phyloP scores from a whole-genome alignment of 1,140 invertebrate genomes.

The Parapsyche elsis region DNA sequence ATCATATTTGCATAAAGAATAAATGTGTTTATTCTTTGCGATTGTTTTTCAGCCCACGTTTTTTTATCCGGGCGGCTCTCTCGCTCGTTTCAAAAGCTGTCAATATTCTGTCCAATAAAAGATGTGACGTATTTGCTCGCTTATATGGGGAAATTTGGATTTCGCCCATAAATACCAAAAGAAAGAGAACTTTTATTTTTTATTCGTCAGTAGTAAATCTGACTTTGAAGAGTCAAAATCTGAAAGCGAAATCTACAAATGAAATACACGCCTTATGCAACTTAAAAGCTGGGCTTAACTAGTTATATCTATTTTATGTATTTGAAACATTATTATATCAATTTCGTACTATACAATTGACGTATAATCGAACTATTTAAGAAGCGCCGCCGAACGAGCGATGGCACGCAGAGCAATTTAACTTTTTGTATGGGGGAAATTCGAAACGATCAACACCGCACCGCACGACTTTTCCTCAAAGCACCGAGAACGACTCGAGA shows the following conservation, averaged over 20 bases:
- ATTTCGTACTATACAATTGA: too few species aligned
- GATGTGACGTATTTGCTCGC: neutral
- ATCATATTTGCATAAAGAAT: neutral
- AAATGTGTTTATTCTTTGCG: neutral
- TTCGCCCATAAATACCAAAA: neutral
- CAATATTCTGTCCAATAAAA: constrained; percentile 31
- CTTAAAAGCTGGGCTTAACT: neutral
- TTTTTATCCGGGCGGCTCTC: neutral
- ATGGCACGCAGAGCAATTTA: too few species aligned
- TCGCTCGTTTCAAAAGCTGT: neutral
- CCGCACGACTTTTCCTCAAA: too few species aligned
- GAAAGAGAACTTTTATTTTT: neutral
- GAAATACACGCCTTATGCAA: neutral
- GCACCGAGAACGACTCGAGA: too few species aligned
- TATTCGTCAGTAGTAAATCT: too few species aligned
- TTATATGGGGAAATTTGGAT: neutral
- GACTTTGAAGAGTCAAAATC: too few species aligned
- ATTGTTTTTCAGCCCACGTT: neutral
- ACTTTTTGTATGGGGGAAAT: too few species aligned
- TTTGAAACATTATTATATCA: too few species aligned
- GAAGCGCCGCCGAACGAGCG: too few species aligned
- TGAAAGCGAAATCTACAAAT: too few species aligned
- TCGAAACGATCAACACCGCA: too few species aligned
- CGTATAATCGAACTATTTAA: too few species aligned
- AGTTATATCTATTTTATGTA: neutral